Percentiles rank a stretch among this genome's conserved stretches.
Conservation (phyloP, 2,888 invertebrate genomes). For the Cephonodes hylas region DNA sequence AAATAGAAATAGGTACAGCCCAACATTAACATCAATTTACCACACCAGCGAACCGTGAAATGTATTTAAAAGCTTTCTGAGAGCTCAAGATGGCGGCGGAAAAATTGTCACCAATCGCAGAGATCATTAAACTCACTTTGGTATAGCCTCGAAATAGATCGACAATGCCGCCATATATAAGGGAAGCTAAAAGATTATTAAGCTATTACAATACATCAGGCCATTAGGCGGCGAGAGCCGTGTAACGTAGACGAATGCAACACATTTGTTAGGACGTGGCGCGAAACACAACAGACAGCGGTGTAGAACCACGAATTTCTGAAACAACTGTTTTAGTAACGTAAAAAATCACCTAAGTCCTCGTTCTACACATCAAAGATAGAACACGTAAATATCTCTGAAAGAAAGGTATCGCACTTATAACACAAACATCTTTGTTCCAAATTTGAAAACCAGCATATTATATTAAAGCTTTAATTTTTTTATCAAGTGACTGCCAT, state of each 20-base stretch:
- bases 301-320: too few species aligned
- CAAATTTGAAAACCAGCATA: too few species aligned
- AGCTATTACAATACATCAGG: constrained; percentile 69
- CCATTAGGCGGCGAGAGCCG: constrained; percentile 61
- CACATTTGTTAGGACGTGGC: constrained; percentile 47
- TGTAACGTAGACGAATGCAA: constrained; percentile 64
- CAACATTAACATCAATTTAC: constrained; percentile 41
- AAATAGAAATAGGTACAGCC: not conserved
- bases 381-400: too few species aligned
- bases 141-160: constrained; percentile 24
- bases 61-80: constrained; percentile 55
- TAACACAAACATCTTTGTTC: too few species aligned
- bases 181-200: constrained; percentile 51
- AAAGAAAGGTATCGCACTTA: too few species aligned
- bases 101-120: constrained; percentile 38
- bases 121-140: constrained; percentile 47
- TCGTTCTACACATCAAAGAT: too few species aligned
- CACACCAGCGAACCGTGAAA: constrained; percentile 34
- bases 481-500: too few species aligned
- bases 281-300: constrained; percentile 27
- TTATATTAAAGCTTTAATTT: too few species aligned
- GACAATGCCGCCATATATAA: constrained; percentile 24
- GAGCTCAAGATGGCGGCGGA: constrained; percentile 34
- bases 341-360: too few species aligned
- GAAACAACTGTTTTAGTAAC: too few species aligned